phyloP scores from a whole-genome alignment of 1,140 invertebrate genomes.

The Zaprionus vittiger region DNA sequence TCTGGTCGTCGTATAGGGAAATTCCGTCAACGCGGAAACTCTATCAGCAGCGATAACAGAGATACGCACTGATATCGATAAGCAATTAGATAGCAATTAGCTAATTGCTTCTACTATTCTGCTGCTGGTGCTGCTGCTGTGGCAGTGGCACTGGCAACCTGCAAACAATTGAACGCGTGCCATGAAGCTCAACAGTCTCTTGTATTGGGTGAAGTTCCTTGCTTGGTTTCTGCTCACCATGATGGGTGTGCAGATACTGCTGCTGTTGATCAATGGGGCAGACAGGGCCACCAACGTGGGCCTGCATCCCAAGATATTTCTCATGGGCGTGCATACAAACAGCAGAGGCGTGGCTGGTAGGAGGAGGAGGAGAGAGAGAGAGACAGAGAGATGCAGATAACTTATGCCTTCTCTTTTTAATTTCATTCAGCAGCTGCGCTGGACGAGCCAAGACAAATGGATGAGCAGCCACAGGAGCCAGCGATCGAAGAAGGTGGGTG shows the following conservation, averaged over 20 bases:
- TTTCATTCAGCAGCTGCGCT: neutral
- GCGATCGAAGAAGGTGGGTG: too few species aligned
- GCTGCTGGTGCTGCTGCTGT: neutral
- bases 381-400: neutral
- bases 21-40: neutral
- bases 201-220: conserved; percentile 16
- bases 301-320: neutral
- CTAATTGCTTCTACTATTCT: neutral
- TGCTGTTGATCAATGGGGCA: neutral
- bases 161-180: neutral
- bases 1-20: neutral
- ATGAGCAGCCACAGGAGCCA: too few species aligned
- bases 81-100: conserved; percentile 6
- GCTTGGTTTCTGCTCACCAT: conserved; percentile 20
- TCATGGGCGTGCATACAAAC: neutral
- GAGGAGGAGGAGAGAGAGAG: too few species aligned
- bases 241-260: conserved; percentile 2
- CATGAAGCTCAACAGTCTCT: conserved; percentile 28
- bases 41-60: neutral
- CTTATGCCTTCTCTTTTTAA: neutral
- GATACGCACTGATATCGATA: neutral
- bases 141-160: neutral
- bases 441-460: too few species aligned
- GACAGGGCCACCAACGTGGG: too few species aligned
- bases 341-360: neutral